A percentile compares a stretch with the other conserved stretches of the same genome.
Evolutionary conservation across 2,888 invertebrate genomes (phyloP).

Genomic region (Limnephilus rhombicus): DNA sequence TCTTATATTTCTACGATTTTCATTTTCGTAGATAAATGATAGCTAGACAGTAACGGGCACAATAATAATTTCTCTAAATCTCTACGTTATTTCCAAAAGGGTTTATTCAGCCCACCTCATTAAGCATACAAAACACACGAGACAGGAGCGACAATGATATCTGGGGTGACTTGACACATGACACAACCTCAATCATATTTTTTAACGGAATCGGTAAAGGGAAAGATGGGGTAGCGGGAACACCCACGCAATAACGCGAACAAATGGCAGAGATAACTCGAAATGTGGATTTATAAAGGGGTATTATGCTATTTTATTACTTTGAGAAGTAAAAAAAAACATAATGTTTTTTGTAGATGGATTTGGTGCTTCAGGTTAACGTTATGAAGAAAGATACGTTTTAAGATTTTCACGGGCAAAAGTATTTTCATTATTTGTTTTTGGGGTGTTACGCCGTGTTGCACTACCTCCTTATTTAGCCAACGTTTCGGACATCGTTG

Average conservation of each 20-base stretch:
- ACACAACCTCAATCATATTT: constrained; percentile 1
- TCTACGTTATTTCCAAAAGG: background rate
- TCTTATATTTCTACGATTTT: background rate
- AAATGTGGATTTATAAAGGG: background rate
- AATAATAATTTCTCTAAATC: background rate
- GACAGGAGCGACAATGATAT: background rate
- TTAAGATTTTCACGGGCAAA: no score
- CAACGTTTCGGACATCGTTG: no score
- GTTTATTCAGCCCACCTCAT: constrained; percentile 1
- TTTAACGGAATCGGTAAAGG: background rate
- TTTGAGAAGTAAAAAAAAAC: background rate
- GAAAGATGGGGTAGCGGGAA: background rate
- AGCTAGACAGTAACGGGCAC: background rate
- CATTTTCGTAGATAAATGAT: background rate
- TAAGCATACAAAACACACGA: background rate
- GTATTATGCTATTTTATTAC: background rate
- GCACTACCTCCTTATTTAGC: no score
- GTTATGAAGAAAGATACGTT: no score
- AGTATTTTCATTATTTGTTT: no score
- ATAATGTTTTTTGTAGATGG: background rate
- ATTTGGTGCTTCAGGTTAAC: background rate
- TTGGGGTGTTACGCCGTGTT: no score
- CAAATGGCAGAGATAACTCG: background rate
- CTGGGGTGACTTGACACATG: background rate
- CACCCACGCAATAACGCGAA: background rate